Base-by-base conservation (phyloP, 2,888 invertebrate species). In the Chrysolina haemoptera region DNA sequence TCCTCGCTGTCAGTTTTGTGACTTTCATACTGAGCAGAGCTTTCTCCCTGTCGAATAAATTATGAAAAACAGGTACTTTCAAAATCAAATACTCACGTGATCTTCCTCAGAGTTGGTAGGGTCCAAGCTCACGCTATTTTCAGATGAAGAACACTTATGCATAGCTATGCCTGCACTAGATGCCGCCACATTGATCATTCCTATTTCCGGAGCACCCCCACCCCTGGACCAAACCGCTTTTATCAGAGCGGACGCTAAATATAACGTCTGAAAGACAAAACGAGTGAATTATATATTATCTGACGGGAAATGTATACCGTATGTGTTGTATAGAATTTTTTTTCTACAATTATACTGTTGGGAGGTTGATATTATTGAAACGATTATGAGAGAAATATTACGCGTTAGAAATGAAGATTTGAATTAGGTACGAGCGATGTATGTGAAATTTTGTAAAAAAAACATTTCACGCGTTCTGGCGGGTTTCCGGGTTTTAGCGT, bases 181-280 rank as follows among this genome's bases (percentile, higher is more conserved):
- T 0, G 88, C 87, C 4, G 87, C 87, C 48, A 88, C 83, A 71
- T 87, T 87, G 20, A 88, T 88, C 41, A 88, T 79, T 50, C 88
- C 87, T 10, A 87, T 83, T 83, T 83, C 89, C 79, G 83, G 87
- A 80, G 86, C 89, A 67, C 88, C 90, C 68, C 89, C 90, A 62
- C 93, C 93, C 27, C 95, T 93, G 0, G 95, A 94, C 97, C 97
- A 98, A 87, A 98, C 94, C 81, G 96, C 94, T 84, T 97, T 97
- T 80, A 95, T 95, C 76, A 98, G 88, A 0, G 96, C 96, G 4
- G 96, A 97, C 1, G 97, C 95, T 78, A 98, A 90, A 87, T 95
- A 96, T 77, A 98, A 90, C 81, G 97, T 98, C 92, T 96, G 68
- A 46, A 72, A 76, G 14, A 55, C 22, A 35, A 55, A 48, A 89